These are phyloP conservation scores for Salminus brasiliensis DNA, from an alignment of 2,113 vertebrate species.

Conservation along the genomic window DNA sequence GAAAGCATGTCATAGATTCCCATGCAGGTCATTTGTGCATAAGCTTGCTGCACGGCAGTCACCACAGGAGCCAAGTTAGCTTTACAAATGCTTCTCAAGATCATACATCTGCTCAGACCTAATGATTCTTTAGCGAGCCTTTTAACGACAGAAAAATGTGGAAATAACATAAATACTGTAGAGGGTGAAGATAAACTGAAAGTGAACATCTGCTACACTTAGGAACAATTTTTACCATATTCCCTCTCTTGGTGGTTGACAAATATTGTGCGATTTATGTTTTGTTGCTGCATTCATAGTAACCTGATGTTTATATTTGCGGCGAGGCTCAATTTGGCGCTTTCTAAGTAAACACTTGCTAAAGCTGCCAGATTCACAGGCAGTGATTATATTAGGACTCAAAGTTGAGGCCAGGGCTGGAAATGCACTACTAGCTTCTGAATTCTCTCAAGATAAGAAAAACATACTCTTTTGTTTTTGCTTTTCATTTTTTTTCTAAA, in stretches of 20 bases:
- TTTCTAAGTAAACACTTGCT: slow-evolving; percentile 26
- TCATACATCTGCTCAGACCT: neutral
- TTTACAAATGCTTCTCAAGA: neutral
- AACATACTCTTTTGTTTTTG: neutral
- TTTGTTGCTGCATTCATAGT: slow-evolving; percentile 23
- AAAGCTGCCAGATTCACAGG: slow-evolving; percentile 13
- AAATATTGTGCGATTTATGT: slow-evolving; percentile 31
- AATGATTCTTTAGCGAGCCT: slow-evolving; percentile 18
- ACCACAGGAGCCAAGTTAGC: slow-evolving; percentile 36
- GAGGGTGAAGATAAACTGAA: slow-evolving; percentile 13
- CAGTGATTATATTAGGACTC: slow-evolving; percentile 6
- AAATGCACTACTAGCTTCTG: neutral
- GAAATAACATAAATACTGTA: slow-evolving; percentile 6
- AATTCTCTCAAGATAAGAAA: neutral
- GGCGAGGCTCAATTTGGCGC: slow-evolving; percentile 5
- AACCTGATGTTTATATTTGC: slow-evolving; percentile 20
- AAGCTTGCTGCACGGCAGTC: neutral
- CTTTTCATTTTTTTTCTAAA: neutral
- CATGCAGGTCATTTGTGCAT: neutral
- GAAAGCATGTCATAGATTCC: neutral
- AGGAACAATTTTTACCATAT: slow-evolving; percentile 27
- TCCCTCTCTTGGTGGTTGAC: slow-evolving; percentile 19
- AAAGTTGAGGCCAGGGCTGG: neutral
- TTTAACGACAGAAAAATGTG: slow-evolving; percentile 24
- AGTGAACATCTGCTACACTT: slow-evolving; percentile 22